phyloP scores from a whole-genome alignment of 2,797 vertebrate species.

The Podarcis lilfordi region DNA sequence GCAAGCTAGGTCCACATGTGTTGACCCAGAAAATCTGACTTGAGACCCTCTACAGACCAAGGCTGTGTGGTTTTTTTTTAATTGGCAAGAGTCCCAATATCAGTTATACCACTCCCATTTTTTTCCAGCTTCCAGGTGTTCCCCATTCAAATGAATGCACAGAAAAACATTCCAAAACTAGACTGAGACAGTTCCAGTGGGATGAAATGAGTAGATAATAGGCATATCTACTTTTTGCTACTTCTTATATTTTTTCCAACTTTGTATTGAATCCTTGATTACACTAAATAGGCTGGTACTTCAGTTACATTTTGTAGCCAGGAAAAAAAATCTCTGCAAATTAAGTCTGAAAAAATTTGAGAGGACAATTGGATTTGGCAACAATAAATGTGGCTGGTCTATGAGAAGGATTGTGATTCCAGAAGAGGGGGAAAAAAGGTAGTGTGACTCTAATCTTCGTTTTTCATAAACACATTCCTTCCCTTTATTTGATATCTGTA shows the following conservation, averaged over 20 bases:
- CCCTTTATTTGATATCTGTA: background rate
- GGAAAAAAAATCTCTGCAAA: background rate
- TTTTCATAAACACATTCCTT: background rate
- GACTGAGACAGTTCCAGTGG: background rate
- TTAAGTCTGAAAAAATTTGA: background rate
- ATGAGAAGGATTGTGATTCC: background rate
- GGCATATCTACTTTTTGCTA: too few species aligned
- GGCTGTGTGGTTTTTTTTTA: too few species aligned
- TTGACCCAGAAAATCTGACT: background rate
- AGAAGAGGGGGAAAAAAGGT: background rate
- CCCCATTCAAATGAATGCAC: background rate
- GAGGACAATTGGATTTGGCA: background rate
- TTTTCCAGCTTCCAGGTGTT: too few species aligned
- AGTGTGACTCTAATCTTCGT: background rate
- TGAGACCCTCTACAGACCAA: background rate
- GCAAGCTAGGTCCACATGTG: background rate
- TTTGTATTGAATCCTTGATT: background rate
- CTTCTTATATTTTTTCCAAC: background rate
- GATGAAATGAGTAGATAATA: background rate
- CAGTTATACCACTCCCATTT: background rate
- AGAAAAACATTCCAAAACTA: background rate
- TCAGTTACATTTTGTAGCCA: background rate
- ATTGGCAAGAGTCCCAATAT: background rate
- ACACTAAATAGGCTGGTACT: background rate
- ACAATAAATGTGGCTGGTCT: background rate